Conservation (phyloP, 2,113 vertebrate genomes). For the Ginglymostoma cirratum region DNA sequence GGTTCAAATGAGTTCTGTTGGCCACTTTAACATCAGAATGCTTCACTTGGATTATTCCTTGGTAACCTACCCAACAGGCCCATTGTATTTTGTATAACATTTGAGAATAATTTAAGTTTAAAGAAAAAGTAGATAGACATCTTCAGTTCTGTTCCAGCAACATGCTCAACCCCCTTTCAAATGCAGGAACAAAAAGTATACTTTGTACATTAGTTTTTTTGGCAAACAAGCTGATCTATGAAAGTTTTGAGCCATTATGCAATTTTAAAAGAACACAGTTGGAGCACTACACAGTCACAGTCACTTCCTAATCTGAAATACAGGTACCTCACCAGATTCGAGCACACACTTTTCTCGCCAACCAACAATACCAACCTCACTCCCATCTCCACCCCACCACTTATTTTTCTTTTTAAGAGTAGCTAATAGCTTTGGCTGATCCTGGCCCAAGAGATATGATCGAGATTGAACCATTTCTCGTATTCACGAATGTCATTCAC, state of each 20-base stretch:
- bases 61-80: not conserved
- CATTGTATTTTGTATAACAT: not conserved
- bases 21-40: not conserved
- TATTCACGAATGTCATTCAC: constrained; percentile 39
- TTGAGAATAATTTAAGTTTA: not conserved
- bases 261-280: constrained; percentile 66
- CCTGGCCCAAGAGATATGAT: constrained; percentile 2
- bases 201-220: not conserved
- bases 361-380: constrained; percentile 44
- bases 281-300: constrained; percentile 60
- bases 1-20: not conserved
- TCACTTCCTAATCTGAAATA: constrained; percentile 58
- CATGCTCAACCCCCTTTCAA: not conserved
- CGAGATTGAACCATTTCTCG: constrained; percentile 28
- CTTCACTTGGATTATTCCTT: not conserved
- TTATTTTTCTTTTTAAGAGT: constrained; percentile 25
- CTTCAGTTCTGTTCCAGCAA: not conserved
- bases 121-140: not conserved
- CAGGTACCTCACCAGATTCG: constrained; percentile 44
- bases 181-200: not conserved
- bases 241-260: constrained; percentile 45
- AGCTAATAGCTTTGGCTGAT: constrained; percentile 36
- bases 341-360: constrained; percentile 40
- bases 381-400: constrained; percentile 37
- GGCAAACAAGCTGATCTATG: not conserved